These are phyloP conservation scores for Nasonovia ribisnigri DNA, from an alignment of 2,888 invertebrate species.

Conservation along the genomic window DNA sequence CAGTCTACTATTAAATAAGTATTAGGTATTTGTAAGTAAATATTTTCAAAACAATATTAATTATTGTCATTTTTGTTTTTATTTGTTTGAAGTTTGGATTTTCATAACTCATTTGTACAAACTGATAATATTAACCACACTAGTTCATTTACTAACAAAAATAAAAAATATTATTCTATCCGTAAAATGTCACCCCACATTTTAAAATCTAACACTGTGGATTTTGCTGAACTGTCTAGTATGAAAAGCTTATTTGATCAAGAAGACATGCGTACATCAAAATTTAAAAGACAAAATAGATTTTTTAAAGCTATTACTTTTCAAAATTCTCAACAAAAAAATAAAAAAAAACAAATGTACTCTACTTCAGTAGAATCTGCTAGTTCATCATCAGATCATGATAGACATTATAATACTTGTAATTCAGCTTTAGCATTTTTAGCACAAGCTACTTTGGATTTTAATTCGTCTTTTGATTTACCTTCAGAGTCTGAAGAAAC, in stretches of 20 bases:
- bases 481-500: constrained; percentile 66
- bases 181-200: constrained; percentile 54
- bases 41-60: constrained; percentile 39
- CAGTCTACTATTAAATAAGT: background rate
- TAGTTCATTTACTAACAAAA: constrained; percentile 48
- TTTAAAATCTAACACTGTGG: constrained; percentile 60
- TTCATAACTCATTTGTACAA: constrained; percentile 41
- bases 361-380: constrained; percentile 63
- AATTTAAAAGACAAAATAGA: constrained; percentile 71
- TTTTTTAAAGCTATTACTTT: constrained; percentile 66
- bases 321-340: constrained; percentile 56
- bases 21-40: constrained; percentile 19
- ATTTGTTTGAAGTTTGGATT: constrained; percentile 57
- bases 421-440: constrained; percentile 65
- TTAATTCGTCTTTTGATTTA: constrained; percentile 65
- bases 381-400: constrained; percentile 60
- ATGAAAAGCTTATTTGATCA: constrained; percentile 71
- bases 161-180: constrained; percentile 37
- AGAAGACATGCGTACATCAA: constrained; percentile 75
- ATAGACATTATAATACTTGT: constrained; percentile 57
- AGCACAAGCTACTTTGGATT: constrained; percentile 66
- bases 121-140: constrained; percentile 41
- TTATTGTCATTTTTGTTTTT: constrained; percentile 46
- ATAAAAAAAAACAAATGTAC: constrained; percentile 53
- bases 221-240: constrained; percentile 61